phyloP scores from a whole-genome alignment of 2,888 invertebrate species.

The Parnassius apollo region DNA sequence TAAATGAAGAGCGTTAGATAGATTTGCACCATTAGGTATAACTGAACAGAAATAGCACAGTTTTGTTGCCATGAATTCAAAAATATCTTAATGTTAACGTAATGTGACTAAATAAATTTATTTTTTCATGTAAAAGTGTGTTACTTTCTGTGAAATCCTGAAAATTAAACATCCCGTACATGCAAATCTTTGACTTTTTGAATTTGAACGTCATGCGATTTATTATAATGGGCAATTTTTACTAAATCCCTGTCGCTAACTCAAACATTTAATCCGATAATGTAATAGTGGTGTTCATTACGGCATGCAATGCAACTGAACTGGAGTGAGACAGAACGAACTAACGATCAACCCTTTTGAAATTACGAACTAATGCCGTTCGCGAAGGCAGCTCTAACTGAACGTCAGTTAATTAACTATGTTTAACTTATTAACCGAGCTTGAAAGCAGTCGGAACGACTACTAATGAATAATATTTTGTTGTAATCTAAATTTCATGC shows the following conservation, averaged over 20 bases:
- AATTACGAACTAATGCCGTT: conserved; percentile 59
- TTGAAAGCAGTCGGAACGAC: no score
- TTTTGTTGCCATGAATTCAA: background rate
- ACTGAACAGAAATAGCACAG: background rate
- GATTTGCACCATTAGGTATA: background rate
- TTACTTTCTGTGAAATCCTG: conserved; percentile 2
- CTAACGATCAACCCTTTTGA: conserved; percentile 81
- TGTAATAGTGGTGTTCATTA: conserved; percentile 32
- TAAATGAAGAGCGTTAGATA: no score
- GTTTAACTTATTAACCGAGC: no score
- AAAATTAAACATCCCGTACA: conserved; percentile 6
- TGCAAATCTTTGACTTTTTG: conserved; percentile 4
- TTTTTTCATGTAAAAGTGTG: background rate
- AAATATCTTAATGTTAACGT: no score
- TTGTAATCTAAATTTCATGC: no score
- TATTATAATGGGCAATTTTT: background rate
- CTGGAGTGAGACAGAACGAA: conserved; percentile 57
- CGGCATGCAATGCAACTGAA: conserved; percentile 69
- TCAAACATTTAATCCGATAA: conserved; percentile 5
- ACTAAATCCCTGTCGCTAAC: background rate
- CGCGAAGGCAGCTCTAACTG: conserved; percentile 48
- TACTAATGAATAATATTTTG: no score
- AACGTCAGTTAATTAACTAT: background rate
- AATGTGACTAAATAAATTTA: no score
- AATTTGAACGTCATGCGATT: conserved; percentile 3